Conservation (phyloP, 1,140 invertebrate genomes). For the Ganaspis sp. region DNA sequence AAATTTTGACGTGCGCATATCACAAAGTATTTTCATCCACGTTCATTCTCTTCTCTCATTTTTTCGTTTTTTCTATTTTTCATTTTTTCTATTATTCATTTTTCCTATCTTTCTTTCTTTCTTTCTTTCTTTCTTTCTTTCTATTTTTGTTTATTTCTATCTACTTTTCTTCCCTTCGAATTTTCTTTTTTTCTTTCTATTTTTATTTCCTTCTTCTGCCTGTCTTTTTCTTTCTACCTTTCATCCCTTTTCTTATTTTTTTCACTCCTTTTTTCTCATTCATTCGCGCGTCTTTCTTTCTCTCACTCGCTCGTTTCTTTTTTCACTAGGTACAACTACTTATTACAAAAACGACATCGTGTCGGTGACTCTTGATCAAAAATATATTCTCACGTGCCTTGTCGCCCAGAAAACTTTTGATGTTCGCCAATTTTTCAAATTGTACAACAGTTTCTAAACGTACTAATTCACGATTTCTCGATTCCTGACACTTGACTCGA, state of each 20-base stretch:
- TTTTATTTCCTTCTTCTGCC: constrained; percentile 23
- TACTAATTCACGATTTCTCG: too few relatives aligned
- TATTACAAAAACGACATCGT: constrained; percentile 30
- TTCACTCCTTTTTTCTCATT: constrained; percentile 36
- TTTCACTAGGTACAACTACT: constrained; percentile 18
- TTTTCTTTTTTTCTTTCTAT: constrained; percentile 32
- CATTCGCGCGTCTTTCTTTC: constrained; percentile 28
- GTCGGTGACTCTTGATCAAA: constrained; percentile 39
- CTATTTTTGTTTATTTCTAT: constrained; percentile 28
- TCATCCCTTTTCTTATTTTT: constrained; percentile 32
- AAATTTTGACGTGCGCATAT: constrained; percentile 62
- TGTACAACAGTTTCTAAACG: too few relatives aligned
- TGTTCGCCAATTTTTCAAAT: neutral
- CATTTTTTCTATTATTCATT: constrained; percentile 30
- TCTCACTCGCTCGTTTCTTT: constrained; percentile 32
- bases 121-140: constrained; percentile 36
- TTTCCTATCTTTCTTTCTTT: constrained; percentile 28
- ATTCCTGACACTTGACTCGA: too few relatives aligned
- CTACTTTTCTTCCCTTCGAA: constrained; percentile 20
- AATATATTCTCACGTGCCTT: constrained; percentile 44
- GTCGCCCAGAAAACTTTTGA: constrained; percentile 13
- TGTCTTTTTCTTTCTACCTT: neutral
- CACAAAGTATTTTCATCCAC: constrained; percentile 61
- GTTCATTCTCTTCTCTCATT: constrained; percentile 32
- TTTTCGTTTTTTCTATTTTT: constrained; percentile 28